Evolutionary conservation across 2,888 invertebrate genomes (phyloP), one percentile per base, ranked within the genome.

Genomic region (Euphydryas editha): DNA sequence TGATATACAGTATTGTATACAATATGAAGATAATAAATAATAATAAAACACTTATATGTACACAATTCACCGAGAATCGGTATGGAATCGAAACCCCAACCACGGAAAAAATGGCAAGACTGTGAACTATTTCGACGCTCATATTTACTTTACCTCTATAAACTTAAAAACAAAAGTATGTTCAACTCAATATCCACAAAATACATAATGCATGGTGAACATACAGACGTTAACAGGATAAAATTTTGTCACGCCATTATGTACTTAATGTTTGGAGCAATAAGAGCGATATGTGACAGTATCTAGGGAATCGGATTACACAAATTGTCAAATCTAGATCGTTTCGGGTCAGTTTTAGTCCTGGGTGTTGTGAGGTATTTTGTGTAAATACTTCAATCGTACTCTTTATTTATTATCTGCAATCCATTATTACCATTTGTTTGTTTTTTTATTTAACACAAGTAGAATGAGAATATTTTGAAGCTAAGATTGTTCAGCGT

Each of bases 301-400:
- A n/a, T 51, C 21, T 51, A 51, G 21, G 21, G n/a, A 51, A 51
- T 51, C 49, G 49, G 49, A 51, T 51, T 24, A 51, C 49, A 51
- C 15, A 24, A 24, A 51, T 51, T 24, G 49, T 51, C 49, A 51
- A 51, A 51, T 51, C 24, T 21, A 24, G 21, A 51, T 20, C 18
- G 47, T 20, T 24, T 7, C n/a, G 13, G 21, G 3, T 10, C 13
- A 49, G 49, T 49, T 49, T 49, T 18, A 3, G 46, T n/a, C 8
- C 11, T 44, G 21, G 20, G 49, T 47, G 47, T 47, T 47, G 47
- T 47, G 20, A 11, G 13, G 39, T 30, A 30, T 30, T 30, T 30
- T 8, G 4, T 30, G 30, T 30, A 30, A 30, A 8, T 7, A 30
- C 5, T 30, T 30, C 2, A 30, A 39, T 11, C 39, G 11, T 3